Conservation (phyloP, 2,888 invertebrate species). For the Acrobasis consociella region DNA sequence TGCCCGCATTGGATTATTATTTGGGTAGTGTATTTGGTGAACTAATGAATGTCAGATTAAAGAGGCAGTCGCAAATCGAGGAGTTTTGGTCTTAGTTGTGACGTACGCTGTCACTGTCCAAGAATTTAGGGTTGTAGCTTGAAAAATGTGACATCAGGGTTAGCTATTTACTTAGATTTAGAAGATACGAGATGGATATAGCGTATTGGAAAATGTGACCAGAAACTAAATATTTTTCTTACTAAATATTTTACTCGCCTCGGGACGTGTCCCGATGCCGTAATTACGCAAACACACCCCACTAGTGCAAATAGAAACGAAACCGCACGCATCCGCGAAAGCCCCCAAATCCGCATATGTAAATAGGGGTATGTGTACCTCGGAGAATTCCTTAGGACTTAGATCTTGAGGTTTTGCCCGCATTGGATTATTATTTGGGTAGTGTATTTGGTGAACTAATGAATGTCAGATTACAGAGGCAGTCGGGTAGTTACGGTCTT, state of each 20-base stretch:
- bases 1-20: conserved; percentile 19
- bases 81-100: too few species aligned
- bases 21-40: conserved; percentile 11
- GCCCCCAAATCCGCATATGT: conserved; percentile 55
- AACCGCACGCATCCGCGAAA: conserved; percentile 63
- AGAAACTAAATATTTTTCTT: too few species aligned
- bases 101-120: too few species aligned
- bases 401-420: conserved; percentile 17
- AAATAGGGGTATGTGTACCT: conserved; percentile 62
- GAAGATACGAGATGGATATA: too few species aligned
- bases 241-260: too few species aligned
- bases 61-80: background rate
- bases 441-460: conserved; percentile 7
- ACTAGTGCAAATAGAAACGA: conserved; percentile 76
- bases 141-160: too few species aligned
- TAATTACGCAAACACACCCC: conserved; percentile 77
- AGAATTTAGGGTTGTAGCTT: too few species aligned
- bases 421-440: conserved; percentile 19
- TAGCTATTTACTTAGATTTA: too few species aligned
- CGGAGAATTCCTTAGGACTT: conserved; percentile 32
- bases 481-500: background rate
- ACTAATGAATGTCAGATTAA: background rate
- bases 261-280: conserved; percentile 72
- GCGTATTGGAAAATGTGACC: too few species aligned
- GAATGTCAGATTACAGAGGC: background rate